Evolutionary conservation across 2,797 vertebrate species (phyloP), one percentile per base, ranked within the genome.

Genomic region (Crocodylus rhombifer): DNA sequence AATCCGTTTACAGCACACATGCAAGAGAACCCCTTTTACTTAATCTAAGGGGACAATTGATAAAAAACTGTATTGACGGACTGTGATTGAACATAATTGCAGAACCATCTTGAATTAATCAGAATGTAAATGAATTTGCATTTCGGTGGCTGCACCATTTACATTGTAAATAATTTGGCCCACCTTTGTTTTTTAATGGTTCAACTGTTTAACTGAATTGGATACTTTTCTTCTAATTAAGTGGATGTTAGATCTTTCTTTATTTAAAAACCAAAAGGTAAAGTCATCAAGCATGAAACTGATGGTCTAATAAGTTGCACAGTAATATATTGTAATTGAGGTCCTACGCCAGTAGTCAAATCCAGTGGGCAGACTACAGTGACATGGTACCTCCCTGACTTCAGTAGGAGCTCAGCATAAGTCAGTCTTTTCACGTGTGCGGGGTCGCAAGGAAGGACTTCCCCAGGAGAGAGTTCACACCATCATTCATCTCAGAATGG

Each of bases 51-150:
- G 62, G 89, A 76, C 85, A 86, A 65, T 33, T 55, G 90, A 91
- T 82, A 86, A 77, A 82, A 91, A 91, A 87, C 77, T 64, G 56
- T 82, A 93, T 91, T 74, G 92, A 91, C 81, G 90, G 77, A 42
- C 61, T 25, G 14, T 93, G 84, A 60, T 73, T 77, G 86, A 88
- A 62, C 77, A 74, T 86, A 90, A 91, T 89, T 84, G 81, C 76
- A 69, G 36, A 57, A 77, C 21, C 65, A 82, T 84, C 67, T 81
- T 90, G 91, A 92, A 80, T 94, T 89, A 93, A 69, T 64, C 60
- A 33, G 84, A 95, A 81, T 23, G 57, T 81, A 89, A 61, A 74
- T 75, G 80, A 17, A 89, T 82, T 63, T 80, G n/a, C 84, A 90
- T 65, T 86, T 91, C 18, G 5, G 17, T 63, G 78, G 13, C 63